A percentile compares a stretch with the other conserved stretches of the same genome.
These are phyloP conservation scores for Atlantisia rogersi DNA, from an alignment of 2,113 vertebrate genomes.

Conservation along the genomic window DNA sequence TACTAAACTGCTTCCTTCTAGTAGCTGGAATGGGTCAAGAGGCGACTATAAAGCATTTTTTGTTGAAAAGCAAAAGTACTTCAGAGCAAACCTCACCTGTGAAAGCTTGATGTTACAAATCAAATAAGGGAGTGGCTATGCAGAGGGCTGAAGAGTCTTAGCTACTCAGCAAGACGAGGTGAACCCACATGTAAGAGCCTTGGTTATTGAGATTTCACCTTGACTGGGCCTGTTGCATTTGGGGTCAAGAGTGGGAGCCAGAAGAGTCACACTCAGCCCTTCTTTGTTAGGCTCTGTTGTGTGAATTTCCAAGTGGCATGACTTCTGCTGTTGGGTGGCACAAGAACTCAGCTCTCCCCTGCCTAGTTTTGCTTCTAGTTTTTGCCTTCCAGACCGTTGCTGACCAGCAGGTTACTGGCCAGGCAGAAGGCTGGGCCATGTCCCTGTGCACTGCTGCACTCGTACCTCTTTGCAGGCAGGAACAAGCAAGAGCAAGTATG, in stretches of 20 bases:
- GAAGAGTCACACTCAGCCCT: not conserved
- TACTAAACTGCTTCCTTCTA: not conserved
- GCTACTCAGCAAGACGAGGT: not conserved
- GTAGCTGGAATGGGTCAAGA: not conserved
- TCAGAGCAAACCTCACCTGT: not conserved
- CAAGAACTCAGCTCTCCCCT: not conserved
- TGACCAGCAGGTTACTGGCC: not conserved
- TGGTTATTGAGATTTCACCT: conserved; percentile 11
- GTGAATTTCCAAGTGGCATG: not conserved
- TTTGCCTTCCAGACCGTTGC: not conserved
- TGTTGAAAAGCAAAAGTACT: not conserved
- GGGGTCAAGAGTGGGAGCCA: not conserved
- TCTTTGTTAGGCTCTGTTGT: not conserved
- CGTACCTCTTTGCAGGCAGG: not conserved
- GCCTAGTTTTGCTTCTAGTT: not conserved
- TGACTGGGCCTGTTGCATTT: not conserved
- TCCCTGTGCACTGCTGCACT: not conserved
- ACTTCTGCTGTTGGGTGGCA: not conserved
- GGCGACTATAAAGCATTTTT: not conserved
- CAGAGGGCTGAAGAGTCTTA: not conserved
- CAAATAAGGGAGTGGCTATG: not conserved
- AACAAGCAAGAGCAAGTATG: not conserved
- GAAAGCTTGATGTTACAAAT: not conserved
- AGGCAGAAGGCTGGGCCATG: not conserved
- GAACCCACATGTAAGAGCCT: not conserved